phyloP scores from a whole-genome alignment of 2,113 vertebrate species.

The Forbesichthys papilliferus region DNA sequence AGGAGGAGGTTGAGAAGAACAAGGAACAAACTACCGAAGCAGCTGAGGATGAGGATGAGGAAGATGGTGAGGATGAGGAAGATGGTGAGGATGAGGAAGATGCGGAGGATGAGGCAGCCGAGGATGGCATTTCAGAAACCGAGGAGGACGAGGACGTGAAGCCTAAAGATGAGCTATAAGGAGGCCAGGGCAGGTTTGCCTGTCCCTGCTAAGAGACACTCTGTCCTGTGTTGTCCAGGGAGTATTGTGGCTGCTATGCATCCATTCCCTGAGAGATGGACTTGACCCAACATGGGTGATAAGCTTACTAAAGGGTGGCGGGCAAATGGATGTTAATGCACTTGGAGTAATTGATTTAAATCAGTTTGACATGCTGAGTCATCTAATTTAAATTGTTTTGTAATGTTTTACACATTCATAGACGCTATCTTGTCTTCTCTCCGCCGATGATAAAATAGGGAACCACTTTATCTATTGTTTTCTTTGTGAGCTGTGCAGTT shows the following conservation, averaged over 20 bases:
- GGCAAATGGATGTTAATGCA: slow-evolving; percentile 29
- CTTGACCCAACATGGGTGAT: slow-evolving; percentile 32
- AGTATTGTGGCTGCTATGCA: slow-evolving; percentile 74
- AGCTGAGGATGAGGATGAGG: slow-evolving; percentile 12
- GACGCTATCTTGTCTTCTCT: slow-evolving; percentile 16
- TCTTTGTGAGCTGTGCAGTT: slow-evolving; percentile 44
- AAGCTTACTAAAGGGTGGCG: slow-evolving; percentile 38
- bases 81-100: slow-evolving; percentile 33
- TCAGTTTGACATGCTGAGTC: slow-evolving; percentile 35
- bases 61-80: slow-evolving; percentile 2
- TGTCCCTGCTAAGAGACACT: slow-evolving; percentile 44
- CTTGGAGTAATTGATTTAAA: slow-evolving; percentile 34
- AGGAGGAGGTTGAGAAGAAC: slow-evolving; percentile 76
- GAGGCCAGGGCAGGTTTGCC: slow-evolving; percentile 15
- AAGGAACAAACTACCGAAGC: slow-evolving; percentile 63
- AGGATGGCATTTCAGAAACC: slow-evolving; percentile 46
- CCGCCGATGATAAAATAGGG: background rate
- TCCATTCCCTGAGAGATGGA: slow-evolving; percentile 68
- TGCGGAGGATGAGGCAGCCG: slow-evolving; percentile 36
- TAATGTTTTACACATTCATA: slow-evolving; percentile 25
- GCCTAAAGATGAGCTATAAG: slow-evolving; percentile 78
- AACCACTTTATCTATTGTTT: no score
- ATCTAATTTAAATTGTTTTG: slow-evolving; percentile 40
- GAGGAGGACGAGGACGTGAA: slow-evolving; percentile 50
- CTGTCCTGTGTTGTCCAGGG: slow-evolving; percentile 61